Evolutionary conservation across 1,140 invertebrate genomes (phyloP).

Genomic region (Drosophila watanabei): DNA sequence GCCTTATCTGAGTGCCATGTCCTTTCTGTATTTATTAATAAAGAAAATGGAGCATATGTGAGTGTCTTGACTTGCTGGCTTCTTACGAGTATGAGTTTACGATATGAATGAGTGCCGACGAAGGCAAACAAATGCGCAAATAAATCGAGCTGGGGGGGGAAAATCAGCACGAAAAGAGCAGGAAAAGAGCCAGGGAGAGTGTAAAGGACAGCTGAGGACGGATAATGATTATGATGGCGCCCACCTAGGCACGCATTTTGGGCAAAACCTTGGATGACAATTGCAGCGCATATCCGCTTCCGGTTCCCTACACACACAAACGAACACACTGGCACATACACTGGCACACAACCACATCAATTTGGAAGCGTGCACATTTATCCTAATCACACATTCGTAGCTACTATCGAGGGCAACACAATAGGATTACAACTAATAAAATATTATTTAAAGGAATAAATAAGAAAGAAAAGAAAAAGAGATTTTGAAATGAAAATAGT

Average conservation of each 20-base stretch:
- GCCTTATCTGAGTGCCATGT: background rate
- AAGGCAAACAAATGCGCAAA: slow-evolving; percentile 68
- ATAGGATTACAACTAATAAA: background rate
- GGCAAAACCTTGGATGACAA: slow-evolving; percentile 72
- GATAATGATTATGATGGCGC: slow-evolving; percentile 57
- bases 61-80: slow-evolving; percentile 26
- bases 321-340: slow-evolving; percentile 13
- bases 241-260: slow-evolving; percentile 58
- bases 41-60: slow-evolving; percentile 52
- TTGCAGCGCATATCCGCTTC: slow-evolving; percentile 83
- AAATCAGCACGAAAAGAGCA: background rate
- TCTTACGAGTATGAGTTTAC: slow-evolving; percentile 9
- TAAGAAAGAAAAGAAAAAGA: background rate
- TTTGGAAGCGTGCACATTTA: slow-evolving; percentile 80
- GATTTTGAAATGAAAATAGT: too few species aligned
- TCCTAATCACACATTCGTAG: slow-evolving; percentile 76
- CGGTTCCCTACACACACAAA: slow-evolving; percentile 19
- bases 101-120: slow-evolving; percentile 54
- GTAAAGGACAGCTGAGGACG: slow-evolving; percentile 38
- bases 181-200: background rate
- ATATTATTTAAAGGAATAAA: too few species aligned
- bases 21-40: slow-evolving; percentile 47
- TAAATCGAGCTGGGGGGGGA: slow-evolving; percentile 52
- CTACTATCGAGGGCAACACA: background rate
- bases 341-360: slow-evolving; percentile 63